Percentiles rank a stretch among this genome's conserved stretches.
Evolutionary conservation across 2,888 invertebrate species (phyloP).

Genomic region (Mechanitis mazaeus): DNA sequence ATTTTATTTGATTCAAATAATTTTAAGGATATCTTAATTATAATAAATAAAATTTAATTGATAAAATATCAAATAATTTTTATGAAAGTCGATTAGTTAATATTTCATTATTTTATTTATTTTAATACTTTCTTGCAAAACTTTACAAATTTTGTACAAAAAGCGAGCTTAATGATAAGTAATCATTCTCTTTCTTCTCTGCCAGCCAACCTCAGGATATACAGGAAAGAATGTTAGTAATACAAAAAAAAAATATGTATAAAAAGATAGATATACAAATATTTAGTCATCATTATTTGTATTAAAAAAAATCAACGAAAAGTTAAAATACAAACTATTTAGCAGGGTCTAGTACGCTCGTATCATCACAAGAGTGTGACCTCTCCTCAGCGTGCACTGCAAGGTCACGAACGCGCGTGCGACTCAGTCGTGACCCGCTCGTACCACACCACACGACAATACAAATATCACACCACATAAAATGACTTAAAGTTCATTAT

Average conservation of each 20-base stretch:
- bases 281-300: too few species aligned
- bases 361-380: conserved; percentile 69
- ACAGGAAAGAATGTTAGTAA: too few species aligned
- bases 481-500: conserved; percentile 63
- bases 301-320: too few species aligned
- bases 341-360: conserved; percentile 46
- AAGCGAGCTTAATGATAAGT: too few species aligned
- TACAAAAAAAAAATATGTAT: too few species aligned
- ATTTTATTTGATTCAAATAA: background rate
- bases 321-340: too few species aligned
- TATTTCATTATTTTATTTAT: too few species aligned
- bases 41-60: background rate
- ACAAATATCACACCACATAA: conserved; percentile 52
- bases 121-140: too few species aligned
- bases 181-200: too few species aligned
- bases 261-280: too few species aligned
- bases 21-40: background rate
- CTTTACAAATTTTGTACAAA: too few species aligned
- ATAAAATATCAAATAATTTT: background rate
- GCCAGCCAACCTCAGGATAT: too few species aligned
- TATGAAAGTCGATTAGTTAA: background rate
- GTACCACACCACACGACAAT: conserved; percentile 49
- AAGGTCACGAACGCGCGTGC: conserved; percentile 77
- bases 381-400: conserved; percentile 70
- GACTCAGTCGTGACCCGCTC: conserved; percentile 74